phyloP scores from a whole-genome alignment of 53 echinoderm and acorn worm genomes.

The Hippasteria phrygiana region DNA sequence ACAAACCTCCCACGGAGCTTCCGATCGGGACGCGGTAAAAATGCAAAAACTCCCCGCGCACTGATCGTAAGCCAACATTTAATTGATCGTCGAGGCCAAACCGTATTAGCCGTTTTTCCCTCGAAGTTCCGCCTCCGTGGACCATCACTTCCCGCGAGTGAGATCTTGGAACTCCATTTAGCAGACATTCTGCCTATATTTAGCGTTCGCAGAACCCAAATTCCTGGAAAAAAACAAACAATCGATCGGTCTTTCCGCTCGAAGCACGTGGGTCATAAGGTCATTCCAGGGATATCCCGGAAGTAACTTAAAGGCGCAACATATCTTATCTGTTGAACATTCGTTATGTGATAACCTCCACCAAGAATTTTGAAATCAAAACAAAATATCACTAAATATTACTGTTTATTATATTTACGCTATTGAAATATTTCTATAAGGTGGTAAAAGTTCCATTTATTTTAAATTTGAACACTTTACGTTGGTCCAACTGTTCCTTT shows the following conservation, averaged over 20 bases:
- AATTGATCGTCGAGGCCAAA: neutral
- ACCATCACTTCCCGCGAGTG: neutral
- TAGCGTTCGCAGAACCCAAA: neutral
- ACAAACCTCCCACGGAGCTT: neutral
- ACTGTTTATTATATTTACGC: too few species aligned
- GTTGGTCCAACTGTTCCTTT: too few species aligned
- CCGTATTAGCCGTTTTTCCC: neutral
- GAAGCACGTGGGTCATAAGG: neutral
- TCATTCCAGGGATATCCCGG: conserved; percentile 3
- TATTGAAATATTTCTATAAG: too few species aligned
- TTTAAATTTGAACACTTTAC: too few species aligned
- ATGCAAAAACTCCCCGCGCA: neutral
- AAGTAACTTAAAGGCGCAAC: conserved; percentile 4
- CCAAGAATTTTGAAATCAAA: too few species aligned
- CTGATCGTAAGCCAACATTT: neutral
- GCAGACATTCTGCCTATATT: conserved; percentile 13
- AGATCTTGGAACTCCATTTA: neutral
- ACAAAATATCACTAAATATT: too few species aligned
- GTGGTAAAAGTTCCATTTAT: too few species aligned
- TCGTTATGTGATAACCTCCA: too few species aligned
- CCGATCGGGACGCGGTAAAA: conserved; percentile 1
- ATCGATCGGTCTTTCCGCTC: neutral
- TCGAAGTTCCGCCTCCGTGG: conserved; percentile 4
- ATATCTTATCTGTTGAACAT: too few species aligned
- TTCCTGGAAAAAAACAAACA: conserved; percentile 6